Base-by-base conservation (phyloP, 2,888 invertebrate species). In the Tricholauxania praeusta region DNA sequence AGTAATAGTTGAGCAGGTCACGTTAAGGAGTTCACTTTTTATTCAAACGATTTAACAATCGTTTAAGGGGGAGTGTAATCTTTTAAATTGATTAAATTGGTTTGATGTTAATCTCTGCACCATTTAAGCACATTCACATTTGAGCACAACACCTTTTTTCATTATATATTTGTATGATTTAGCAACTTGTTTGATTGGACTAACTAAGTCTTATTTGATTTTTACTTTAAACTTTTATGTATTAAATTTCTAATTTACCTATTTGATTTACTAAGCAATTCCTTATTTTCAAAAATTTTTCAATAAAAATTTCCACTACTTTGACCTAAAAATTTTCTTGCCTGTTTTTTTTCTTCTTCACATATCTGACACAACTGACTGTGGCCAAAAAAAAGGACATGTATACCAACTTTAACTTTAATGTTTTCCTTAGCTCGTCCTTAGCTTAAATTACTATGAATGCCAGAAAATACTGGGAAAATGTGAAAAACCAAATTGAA, bases 291-390 rank as follows among this genome's bases (percentile, higher is more conserved):
- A 10, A 15, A 12, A 17, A 47, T 63, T 47, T 63, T 63, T 5
- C 49, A 15, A 19, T 57, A 22, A 28, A 15, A 22, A 4, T 19
- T 19, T 57, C 17, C 4, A 12, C 57, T 28, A 14, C n/a, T 57
- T 57, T 22, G 8, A 14, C 39, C 39, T 10, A 39, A 39, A 39
- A 10, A 39, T 39, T 39, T 39, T 39, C 39, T 39, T 39, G 32
- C 28, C 17, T 22, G 22, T 15, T 64, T 12, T 28, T 51, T 28
- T 39, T 60, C 32, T 60, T 55, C 47, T 57, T 67, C 22, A 48
- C 67, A 57, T 67, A 39, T 67, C 48, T 67, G 48, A 55, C 67
- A 55, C 6, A 53, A 67, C 17, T 47, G 67, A 67, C 57, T 28
- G 57, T 19, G 14, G 15, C 39, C 57, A 39, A n/a, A 55, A 67